Base-by-base conservation (phyloP, 1,140 invertebrate species). In the Leucophenga varia region DNA sequence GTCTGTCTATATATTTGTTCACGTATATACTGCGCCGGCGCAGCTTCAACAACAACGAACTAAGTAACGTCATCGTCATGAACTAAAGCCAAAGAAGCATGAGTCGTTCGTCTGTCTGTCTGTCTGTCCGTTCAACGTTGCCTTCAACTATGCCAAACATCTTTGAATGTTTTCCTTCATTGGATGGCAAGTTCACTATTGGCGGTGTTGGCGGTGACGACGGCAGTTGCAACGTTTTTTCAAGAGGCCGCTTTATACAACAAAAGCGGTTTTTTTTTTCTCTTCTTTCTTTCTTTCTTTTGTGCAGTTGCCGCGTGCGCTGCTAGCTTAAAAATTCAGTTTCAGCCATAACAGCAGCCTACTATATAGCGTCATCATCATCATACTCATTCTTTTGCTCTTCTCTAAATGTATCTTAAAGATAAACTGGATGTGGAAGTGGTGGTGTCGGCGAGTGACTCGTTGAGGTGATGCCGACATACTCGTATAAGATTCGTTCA, bases 131-230 rank as follows among this genome's bases (percentile, higher is more conserved):
- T 67, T 67, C 63, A 53, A 51, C 59, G 63, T 59, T 64, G 42
- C 57, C 49, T n/a, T n/a, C 63, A 67, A 63, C 63, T 67, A 67
- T 67, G 63, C 63, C 63, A 67, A 67, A 51, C 63, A 67, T 67
- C 64, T 67, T 16, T 12, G 5, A 10, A 5, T 10, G n/a, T n/a
- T n/a, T n/a, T n/a, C n/a, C n/a, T n/a, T n/a, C n/a, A n/a, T n/a
- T 14, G 13, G 32, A 34, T 34, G n/a, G 13, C 10, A 17, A n/a
- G 18, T 4, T n/a, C 31, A 8, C n/a, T n/a, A n/a, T n/a, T 3
- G 18, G 35, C 35, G 6, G 13, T 16, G 18, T 37, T 49, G 18
- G 49, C 48, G 50, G 49, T 54, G 55, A 49, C 55, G 46, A 20
- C 46, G 40, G 40, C 39, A n/a, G n/a, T n/a, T n/a, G n/a, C n/a